These are phyloP conservation scores for Acarapis woodi DNA, from an alignment of 1,140 invertebrate genomes.

Conservation along the genomic window DNA sequence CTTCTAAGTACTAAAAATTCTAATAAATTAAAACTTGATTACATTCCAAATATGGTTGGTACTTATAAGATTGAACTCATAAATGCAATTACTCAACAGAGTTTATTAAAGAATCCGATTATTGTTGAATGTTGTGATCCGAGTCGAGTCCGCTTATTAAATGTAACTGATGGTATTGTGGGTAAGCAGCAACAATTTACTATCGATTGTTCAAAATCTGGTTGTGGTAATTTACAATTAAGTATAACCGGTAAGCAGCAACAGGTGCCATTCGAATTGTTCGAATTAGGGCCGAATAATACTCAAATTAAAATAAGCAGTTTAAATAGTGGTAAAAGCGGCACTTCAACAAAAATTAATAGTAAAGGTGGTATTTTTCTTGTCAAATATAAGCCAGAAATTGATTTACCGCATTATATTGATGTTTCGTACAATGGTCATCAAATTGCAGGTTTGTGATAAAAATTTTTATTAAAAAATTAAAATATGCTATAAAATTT, in stretches of 20 bases:
- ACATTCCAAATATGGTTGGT: conserved; percentile 17
- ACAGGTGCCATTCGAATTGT: not conserved
- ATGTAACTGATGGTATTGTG: conserved; percentile 44
- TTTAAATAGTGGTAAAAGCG: conserved; percentile 45
- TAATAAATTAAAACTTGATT: conserved; percentile 9
- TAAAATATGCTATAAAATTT: conserved; percentile 14
- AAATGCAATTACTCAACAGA: conserved; percentile 23
- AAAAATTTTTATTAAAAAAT: too few species aligned
- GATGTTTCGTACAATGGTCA: conserved; percentile 40
- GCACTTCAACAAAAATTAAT: conserved; percentile 26
- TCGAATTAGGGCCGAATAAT: not conserved
- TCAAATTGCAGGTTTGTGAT: conserved; percentile 18
- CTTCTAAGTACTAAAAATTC: conserved; percentile 16
- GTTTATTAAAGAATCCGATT: conserved; percentile 27
- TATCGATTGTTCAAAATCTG: conserved; percentile 14
- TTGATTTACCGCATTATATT: conserved; percentile 48
- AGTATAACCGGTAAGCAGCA: not conserved
- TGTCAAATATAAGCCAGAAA: conserved; percentile 50
- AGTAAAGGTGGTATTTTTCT: conserved; percentile 23
- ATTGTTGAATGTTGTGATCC: conserved; percentile 61
- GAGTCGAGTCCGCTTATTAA: conserved; percentile 38
- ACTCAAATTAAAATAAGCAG: conserved; percentile 25
- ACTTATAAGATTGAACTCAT: conserved; percentile 26
- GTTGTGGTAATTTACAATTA: conserved; percentile 20
- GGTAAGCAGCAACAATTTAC: conserved; percentile 48